phyloP scores from a whole-genome alignment of 2,888 invertebrate genomes.

The Smittia aterrima region DNA sequence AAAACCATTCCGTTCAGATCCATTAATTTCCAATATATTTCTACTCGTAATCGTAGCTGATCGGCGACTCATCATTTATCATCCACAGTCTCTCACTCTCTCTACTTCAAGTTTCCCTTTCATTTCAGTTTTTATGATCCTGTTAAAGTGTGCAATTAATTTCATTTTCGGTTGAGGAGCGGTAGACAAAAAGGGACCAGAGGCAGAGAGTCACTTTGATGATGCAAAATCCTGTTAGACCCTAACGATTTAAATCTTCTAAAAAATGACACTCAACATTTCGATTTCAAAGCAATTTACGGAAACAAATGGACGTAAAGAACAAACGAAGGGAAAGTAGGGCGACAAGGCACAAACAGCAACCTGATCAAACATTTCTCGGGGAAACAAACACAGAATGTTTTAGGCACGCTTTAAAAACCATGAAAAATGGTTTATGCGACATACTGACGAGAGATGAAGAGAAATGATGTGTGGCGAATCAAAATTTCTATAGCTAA shows the following conservation, averaged over 20 bases:
- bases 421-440: not conserved
- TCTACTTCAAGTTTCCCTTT: constrained; percentile 17
- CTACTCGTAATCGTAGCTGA: not conserved
- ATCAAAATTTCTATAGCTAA: not conserved
- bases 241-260: not conserved
- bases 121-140: constrained; percentile 31
- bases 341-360: not conserved
- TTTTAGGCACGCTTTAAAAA: constrained; percentile 1
- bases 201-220: not conserved
- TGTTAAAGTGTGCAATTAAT: constrained; percentile 32
- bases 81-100: constrained; percentile 4
- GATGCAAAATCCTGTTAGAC: not conserved
- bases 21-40: constrained; percentile 18
- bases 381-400: not conserved
- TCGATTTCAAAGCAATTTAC: not conserved
- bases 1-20: constrained; percentile 9
- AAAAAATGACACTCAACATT: not conserved
- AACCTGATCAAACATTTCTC: constrained; percentile 32
- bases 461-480: not conserved
- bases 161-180: not conserved
- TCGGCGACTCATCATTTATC: constrained; percentile 33
- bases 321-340: not conserved
- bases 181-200: not conserved
- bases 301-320: not conserved
- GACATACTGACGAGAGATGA: not conserved